Evolutionary conservation across 2,888 invertebrate genomes (phyloP).

Genomic region (Venusia cambrica): DNA sequence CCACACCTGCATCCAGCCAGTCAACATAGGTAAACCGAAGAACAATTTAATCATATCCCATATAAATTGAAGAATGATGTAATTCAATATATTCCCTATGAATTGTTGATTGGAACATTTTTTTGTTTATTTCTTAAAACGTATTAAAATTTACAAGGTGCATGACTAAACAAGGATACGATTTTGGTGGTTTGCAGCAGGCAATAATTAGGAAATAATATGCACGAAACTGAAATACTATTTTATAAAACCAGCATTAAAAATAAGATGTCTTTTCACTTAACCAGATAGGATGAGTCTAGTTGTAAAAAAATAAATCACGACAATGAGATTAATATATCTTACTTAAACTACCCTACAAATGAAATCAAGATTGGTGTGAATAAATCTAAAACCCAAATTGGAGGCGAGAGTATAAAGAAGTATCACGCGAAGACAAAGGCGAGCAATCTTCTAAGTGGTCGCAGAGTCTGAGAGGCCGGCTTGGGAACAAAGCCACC

Average conservation of each 20-base stretch:
- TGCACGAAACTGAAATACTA: too few species aligned
- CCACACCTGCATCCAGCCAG: constrained; percentile 63
- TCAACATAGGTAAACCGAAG: constrained; percentile 44
- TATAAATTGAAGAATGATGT: too few species aligned
- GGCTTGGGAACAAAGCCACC: constrained; percentile 56
- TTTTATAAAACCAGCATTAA: too few species aligned
- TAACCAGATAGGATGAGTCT: background rate
- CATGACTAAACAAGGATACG: too few species aligned
- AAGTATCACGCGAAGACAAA: constrained; percentile 66
- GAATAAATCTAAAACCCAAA: constrained; percentile 55
- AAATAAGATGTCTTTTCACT: too few species aligned
- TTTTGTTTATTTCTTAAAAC: too few species aligned
- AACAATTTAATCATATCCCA: constrained; percentile 29
- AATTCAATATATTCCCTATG: too few species aligned
- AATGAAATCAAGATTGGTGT: constrained; percentile 37
- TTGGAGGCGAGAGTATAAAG: constrained; percentile 59
- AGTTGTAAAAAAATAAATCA: constrained; percentile 4
- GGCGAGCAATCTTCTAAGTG: constrained; percentile 75
- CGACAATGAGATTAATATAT: constrained; percentile 18
- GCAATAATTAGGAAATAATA: too few species aligned
- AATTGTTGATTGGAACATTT: too few species aligned
- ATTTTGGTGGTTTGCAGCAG: too few species aligned
- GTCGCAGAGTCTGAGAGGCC: constrained; percentile 55
- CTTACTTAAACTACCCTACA: constrained; percentile 33
- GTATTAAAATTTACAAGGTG: too few species aligned